Conservation (phyloP, 2,113 vertebrate species). For the Hippoglossus stenolepis region DNA sequence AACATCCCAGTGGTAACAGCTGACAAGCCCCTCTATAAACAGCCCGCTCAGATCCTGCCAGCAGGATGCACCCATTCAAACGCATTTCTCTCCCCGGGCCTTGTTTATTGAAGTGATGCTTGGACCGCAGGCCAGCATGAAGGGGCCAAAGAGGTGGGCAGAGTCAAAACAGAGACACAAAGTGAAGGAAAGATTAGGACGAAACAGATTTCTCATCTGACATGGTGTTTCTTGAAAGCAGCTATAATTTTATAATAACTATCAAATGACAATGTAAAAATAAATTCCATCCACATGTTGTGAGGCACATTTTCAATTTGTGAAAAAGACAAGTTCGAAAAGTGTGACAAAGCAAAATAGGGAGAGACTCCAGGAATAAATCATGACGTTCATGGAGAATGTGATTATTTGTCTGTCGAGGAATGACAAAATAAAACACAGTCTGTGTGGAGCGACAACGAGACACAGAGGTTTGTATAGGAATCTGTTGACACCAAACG, state of each 20-base stretch:
- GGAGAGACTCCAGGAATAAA: not conserved
- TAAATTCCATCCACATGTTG: too few species aligned
- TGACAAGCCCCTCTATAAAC: conserved; percentile 81
- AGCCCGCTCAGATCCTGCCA: conserved; percentile 79
- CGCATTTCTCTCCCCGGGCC: conserved; percentile 63
- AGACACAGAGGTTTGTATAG: too few species aligned
- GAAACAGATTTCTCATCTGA: not conserved
- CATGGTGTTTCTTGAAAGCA: not conserved
- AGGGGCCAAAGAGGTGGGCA: not conserved
- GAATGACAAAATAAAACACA: too few species aligned
- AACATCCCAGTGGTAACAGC: conserved; percentile 78
- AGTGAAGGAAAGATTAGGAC: not conserved
- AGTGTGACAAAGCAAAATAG: not conserved
- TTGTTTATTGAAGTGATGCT: conserved; percentile 79
- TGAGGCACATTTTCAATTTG: too few species aligned
- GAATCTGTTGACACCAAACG: too few species aligned
- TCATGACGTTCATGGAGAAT: too few species aligned
- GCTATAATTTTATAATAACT: not conserved
- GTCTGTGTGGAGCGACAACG: too few species aligned
- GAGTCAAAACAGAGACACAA: not conserved
- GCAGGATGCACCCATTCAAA: conserved; percentile 77
- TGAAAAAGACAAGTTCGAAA: too few species aligned
- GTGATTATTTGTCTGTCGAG: too few species aligned
- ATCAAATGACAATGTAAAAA: not conserved
- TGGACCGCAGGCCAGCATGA: conserved; percentile 59